Percentiles rank a stretch among this genome's conserved stretches.
These are phyloP conservation scores for Eulithis testata DNA, from an alignment of 2,888 invertebrate genomes.

Conservation along the genomic window DNA sequence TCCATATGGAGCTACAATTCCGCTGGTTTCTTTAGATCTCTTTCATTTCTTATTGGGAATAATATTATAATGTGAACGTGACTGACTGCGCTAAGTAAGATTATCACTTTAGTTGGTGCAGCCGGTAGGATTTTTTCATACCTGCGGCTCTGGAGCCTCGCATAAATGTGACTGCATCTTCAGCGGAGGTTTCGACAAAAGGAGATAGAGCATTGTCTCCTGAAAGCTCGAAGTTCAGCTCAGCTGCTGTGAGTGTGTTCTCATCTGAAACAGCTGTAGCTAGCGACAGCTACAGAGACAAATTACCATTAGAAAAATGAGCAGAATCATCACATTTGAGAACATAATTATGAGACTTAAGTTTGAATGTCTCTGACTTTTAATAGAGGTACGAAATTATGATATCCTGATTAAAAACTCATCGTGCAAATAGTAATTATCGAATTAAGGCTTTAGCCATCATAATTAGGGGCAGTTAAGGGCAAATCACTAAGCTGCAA, in stretches of 20 bases:
- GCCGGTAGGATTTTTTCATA: constrained; percentile 8
- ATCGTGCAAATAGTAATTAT: constrained; percentile 18
- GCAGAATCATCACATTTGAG: not conserved
- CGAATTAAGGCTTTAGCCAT: constrained; percentile 18
- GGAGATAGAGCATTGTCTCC: constrained; percentile 71
- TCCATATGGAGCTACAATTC: too few relatives aligned
- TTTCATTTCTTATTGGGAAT: too few relatives aligned
- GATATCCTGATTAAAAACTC: not conserved
- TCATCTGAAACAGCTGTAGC: constrained; percentile 82
- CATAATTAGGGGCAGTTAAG: constrained; percentile 18
- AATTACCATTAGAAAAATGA: not conserved
- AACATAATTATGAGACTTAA: not conserved
- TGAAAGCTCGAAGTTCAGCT: constrained; percentile 72
- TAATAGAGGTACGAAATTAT: not conserved
- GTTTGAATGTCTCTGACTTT: too few relatives aligned
- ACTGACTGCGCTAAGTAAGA: not conserved
- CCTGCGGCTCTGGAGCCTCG: constrained; percentile 77
- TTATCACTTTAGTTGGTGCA: not conserved
- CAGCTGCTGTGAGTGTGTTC: constrained; percentile 71
- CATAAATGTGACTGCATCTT: constrained; percentile 74
- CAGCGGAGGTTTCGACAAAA: constrained; percentile 70
- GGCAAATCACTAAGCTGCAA: constrained; percentile 25
- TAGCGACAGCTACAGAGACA: constrained; percentile 74
- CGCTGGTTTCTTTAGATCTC: too few relatives aligned
- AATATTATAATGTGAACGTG: too few relatives aligned